Conservation (phyloP, 1,140 invertebrate species). For the Sinella curviseta region DNA sequence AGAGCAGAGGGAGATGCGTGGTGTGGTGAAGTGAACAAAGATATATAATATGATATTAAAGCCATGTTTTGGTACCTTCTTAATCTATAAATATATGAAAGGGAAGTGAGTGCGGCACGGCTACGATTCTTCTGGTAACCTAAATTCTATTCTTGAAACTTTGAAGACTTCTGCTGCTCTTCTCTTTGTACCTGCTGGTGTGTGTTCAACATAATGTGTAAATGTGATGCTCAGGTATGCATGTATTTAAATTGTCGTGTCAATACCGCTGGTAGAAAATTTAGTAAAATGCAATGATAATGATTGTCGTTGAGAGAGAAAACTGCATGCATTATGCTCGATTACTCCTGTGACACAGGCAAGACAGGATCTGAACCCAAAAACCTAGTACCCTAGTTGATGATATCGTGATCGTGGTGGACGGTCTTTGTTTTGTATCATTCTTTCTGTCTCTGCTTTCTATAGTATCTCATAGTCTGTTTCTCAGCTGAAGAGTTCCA, state of each 20-base stretch:
- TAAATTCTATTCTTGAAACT: conserved; percentile 1
- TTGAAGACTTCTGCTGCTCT: neutral
- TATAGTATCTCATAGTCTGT: no score
- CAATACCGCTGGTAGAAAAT: no score
- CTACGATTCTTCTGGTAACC: conserved; percentile 7
- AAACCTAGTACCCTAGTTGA: conserved; percentile 24
- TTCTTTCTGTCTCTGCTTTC: no score
- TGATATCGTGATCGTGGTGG: no score
- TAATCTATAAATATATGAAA: conserved; percentile 18
- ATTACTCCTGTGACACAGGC: conserved; percentile 2
- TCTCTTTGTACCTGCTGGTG: neutral
- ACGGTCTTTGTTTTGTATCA: no score
- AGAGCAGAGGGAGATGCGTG: no score
- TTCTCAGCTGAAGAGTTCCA: no score
- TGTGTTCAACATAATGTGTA: neutral
- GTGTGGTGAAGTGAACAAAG: no score
- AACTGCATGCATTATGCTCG: neutral
- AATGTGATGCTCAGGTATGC: no score
- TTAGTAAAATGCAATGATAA: neutral
- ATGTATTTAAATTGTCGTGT: no score
- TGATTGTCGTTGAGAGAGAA: conserved; percentile 16
- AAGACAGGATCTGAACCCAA: neutral
- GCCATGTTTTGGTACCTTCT: conserved; percentile 1
- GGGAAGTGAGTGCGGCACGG: conserved; percentile 10
- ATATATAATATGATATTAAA: no score